Percentiles rank a stretch among this genome's conserved stretches.
Conservation (phyloP, 1,140 invertebrate species). For the Hermetia illucens region DNA sequence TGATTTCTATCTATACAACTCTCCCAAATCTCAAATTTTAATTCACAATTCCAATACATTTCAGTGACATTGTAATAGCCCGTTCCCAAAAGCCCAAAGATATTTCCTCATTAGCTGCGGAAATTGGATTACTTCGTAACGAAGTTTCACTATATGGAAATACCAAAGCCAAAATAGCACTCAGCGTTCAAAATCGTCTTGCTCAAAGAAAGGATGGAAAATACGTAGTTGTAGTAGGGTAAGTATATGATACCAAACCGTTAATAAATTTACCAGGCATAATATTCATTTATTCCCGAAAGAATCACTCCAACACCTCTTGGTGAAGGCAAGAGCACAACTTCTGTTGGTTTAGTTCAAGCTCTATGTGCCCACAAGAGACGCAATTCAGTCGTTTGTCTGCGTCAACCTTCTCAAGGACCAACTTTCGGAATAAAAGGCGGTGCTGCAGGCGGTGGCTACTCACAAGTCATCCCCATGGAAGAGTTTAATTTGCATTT, state of each 20-base stretch:
- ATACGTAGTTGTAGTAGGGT: slow-evolving; percentile 93
- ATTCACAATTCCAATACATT: slow-evolving; percentile 12
- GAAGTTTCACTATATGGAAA: slow-evolving; percentile 87
- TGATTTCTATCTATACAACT: too few species aligned
- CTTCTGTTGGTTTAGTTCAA: slow-evolving; percentile 85
- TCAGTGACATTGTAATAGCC: slow-evolving; percentile 80
- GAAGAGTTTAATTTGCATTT: slow-evolving; percentile 99
- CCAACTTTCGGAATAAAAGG: slow-evolving; percentile 99
- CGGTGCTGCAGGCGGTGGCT: slow-evolving; percentile 37
- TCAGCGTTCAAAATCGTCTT: slow-evolving; percentile 68
- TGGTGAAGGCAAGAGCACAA: slow-evolving; percentile 96
- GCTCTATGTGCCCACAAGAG: slow-evolving; percentile 73
- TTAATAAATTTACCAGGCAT: slow-evolving; percentile 3
- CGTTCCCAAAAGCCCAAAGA: slow-evolving; percentile 77
- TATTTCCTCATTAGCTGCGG: slow-evolving; percentile 58
- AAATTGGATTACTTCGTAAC: slow-evolving; percentile 66
- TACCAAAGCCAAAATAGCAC: slow-evolving; percentile 90
- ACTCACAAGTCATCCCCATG: slow-evolving; percentile 88
- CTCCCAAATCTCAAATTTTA: slow-evolving; percentile 7
- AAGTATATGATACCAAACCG: slow-evolving; percentile 20
- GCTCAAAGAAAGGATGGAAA: slow-evolving; percentile 59
- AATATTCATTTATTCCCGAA: slow-evolving; percentile 9
- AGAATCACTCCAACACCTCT: slow-evolving; percentile 94
- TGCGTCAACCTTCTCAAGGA: slow-evolving; percentile 97
- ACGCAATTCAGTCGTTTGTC: slow-evolving; percentile 83